Percentiles rank a stretch among this genome's conserved stretches.
phyloP scores from a whole-genome alignment of 2,797 vertebrate genomes.

The Enteromius treurensis region DNA sequence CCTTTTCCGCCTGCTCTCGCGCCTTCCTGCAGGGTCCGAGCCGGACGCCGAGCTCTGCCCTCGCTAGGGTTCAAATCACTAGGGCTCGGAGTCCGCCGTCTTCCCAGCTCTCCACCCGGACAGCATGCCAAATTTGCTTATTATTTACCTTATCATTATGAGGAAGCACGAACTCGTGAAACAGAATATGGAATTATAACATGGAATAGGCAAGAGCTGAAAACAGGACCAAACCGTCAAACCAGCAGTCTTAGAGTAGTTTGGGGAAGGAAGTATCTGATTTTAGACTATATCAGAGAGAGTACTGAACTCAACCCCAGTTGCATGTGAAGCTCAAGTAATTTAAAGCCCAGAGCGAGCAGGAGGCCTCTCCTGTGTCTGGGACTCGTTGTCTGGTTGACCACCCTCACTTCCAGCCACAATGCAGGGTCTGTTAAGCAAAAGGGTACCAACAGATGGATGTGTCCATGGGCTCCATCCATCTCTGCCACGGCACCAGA shows the following conservation, averaged over 20 bases:
- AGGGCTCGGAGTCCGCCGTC: no score
- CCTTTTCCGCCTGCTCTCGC: no score
- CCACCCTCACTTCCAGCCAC: conserved; percentile 50
- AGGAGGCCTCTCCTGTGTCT: conserved; percentile 51
- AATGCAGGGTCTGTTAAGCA: conserved; percentile 56
- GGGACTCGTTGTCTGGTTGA: conserved; percentile 51
- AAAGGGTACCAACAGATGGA: conserved; percentile 65
- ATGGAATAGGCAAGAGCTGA: not conserved
- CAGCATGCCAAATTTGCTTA: no score
- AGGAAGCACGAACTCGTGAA: no score
- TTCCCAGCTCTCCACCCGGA: no score
- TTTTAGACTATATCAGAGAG: conserved; percentile 42
- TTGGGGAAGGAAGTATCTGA: conserved; percentile 38
- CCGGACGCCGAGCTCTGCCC: no score
- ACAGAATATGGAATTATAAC: not conserved
- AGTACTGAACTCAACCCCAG: conserved; percentile 44
- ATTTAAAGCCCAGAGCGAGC: conserved; percentile 47
- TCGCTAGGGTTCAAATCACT: no score
- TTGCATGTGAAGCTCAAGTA: conserved; percentile 51
- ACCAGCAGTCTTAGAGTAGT: conserved; percentile 13
- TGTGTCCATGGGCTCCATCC: conserved; percentile 54
- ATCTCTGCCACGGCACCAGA: conserved; percentile 63
- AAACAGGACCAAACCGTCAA: not conserved
- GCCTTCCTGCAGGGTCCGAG: no score
- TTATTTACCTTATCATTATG: no score